phyloP scores from a whole-genome alignment of 2,797 vertebrate genomes.

The Leptodactylus fallax region DNA sequence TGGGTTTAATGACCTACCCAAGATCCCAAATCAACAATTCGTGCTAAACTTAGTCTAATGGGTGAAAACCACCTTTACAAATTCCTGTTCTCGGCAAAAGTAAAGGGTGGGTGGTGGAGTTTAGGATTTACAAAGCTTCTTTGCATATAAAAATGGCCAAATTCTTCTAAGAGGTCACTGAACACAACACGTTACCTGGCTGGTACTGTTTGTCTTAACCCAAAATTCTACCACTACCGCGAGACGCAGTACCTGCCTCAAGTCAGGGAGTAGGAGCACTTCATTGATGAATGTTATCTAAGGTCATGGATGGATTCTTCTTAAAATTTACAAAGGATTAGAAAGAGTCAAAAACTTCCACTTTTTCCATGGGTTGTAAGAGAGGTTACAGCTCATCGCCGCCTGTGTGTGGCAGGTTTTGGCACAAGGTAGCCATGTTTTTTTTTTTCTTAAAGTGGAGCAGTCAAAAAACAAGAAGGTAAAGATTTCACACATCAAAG shows the following conservation, averaged over 20 bases:
- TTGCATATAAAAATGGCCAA: too few relatives aligned
- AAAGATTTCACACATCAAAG: neutral
- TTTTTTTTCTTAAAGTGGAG: neutral
- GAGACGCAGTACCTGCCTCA: neutral
- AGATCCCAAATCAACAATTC: too few relatives aligned
- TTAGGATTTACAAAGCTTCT: neutral
- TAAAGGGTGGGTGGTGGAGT: neutral
- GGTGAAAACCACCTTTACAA: neutral
- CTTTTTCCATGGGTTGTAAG: neutral
- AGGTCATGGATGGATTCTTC: neutral
- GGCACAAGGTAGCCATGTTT: neutral
- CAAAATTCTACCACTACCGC: neutral
- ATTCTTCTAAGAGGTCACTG: too few relatives aligned
- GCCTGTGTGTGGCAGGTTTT: neutral
- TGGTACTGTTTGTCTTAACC: neutral
- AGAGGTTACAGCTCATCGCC: neutral
- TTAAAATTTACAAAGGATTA: neutral
- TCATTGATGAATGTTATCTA: neutral
- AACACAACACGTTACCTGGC: neutral
- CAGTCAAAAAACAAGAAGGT: neutral
- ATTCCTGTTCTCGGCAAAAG: neutral
- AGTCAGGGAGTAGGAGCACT: neutral
- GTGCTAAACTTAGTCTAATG: too few relatives aligned
- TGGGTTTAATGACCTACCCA: too few relatives aligned
- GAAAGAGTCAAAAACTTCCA: neutral